These are phyloP conservation scores for Trichechus manatus DNA, from an alignment of 2,113 vertebrate genomes.

Conservation along the genomic window DNA sequence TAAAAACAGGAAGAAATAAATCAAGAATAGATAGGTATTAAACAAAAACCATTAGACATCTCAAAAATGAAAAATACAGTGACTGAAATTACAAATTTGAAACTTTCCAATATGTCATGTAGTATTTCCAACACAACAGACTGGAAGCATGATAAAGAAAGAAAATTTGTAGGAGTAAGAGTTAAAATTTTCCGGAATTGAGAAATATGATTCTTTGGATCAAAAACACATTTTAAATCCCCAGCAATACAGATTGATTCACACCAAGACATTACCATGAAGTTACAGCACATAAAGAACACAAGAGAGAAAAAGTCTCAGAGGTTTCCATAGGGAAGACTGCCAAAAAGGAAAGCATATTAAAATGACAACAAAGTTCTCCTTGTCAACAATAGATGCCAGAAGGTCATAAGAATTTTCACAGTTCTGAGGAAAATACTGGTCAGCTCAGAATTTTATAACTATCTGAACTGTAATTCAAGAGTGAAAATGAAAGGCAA, in stretches of 20 bases:
- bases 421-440: background rate
- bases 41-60: background rate
- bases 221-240: conserved; percentile 17
- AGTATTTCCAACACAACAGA: background rate
- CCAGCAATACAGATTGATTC: background rate
- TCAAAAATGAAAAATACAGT: background rate
- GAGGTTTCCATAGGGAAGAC: background rate
- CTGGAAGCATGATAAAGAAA: background rate
- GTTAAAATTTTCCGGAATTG: background rate
- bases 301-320: background rate
- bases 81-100: conserved; percentile 40
- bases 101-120: background rate
- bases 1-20: conserved; percentile 59
- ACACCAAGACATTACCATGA: background rate
- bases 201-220: conserved; percentile 7
- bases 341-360: conserved; percentile 9
- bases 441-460: background rate
- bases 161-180: background rate
- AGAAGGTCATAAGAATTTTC: background rate
- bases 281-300: conserved; percentile 7
- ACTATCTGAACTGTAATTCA: background rate
- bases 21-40: conserved; percentile 35
- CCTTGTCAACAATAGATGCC: background rate
- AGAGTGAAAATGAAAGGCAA: background rate
- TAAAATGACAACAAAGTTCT: background rate